Evolutionary conservation across 2,888 invertebrate genomes (phyloP).

Genomic region (Tyria jacobaeae): DNA sequence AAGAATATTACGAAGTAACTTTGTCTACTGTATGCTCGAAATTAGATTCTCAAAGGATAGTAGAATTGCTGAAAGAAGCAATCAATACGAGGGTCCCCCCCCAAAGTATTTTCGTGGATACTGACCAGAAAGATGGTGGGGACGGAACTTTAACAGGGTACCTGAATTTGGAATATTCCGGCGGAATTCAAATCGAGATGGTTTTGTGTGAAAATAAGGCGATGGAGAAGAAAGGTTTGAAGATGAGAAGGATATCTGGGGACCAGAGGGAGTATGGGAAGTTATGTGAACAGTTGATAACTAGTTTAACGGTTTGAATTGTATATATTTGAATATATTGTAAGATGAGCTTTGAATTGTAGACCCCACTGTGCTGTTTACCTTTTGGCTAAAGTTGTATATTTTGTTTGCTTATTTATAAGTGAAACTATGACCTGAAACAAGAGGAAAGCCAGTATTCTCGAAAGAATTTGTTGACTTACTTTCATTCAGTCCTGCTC

Average conservation of each 20-base stretch:
- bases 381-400: background rate
- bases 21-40: slow-evolving; percentile 93
- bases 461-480: background rate
- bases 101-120: slow-evolving; percentile 82
- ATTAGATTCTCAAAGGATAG: slow-evolving; percentile 92
- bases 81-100: slow-evolving; percentile 93
- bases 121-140: slow-evolving; percentile 64
- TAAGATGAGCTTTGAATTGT: background rate
- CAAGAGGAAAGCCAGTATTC: background rate
- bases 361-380: background rate
- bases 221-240: slow-evolving; percentile 92
- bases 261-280: slow-evolving; percentile 95
- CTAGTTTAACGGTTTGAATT: slow-evolving; percentile 91
- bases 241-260: slow-evolving; percentile 94
- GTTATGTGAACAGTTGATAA: slow-evolving; percentile 94
- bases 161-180: slow-evolving; percentile 91
- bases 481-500: no score
- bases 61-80: slow-evolving; percentile 92
- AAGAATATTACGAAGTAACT: slow-evolving; percentile 90
- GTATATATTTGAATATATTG: background rate
- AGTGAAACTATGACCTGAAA: background rate
- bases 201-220: slow-evolving; percentile 91
- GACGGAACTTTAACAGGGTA: slow-evolving; percentile 81
- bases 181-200: slow-evolving; percentile 94
- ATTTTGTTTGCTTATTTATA: background rate